phyloP scores from a whole-genome alignment of 2,888 invertebrate genomes.

The Julus scanicus region DNA sequence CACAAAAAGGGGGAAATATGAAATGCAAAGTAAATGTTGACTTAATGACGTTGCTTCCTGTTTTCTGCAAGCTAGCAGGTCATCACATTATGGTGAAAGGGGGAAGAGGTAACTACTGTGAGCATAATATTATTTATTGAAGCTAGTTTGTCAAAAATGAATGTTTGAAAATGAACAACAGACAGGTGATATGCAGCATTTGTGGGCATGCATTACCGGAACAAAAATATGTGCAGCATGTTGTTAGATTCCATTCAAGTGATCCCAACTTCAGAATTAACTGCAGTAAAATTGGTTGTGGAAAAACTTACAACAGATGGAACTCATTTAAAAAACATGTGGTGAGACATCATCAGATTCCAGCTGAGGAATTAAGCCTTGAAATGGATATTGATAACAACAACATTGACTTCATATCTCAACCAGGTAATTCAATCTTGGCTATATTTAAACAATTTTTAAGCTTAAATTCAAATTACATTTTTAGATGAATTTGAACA shows the following conservation, averaged over 20 bases:
- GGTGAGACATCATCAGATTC: neutral
- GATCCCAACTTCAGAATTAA: neutral
- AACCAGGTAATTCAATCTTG: neutral
- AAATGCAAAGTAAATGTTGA: too few species aligned
- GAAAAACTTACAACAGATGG: neutral
- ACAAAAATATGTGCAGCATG: neutral
- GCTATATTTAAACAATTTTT: neutral
- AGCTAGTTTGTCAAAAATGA: too few species aligned
- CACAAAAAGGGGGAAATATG: too few species aligned
- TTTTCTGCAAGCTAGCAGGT: too few species aligned
- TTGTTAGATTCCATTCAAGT: neutral
- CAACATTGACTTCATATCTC: neutral
- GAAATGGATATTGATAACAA: neutral
- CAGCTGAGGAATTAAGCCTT: neutral
- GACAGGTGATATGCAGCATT: neutral
- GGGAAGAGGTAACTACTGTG: too few species aligned
- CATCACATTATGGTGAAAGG: too few species aligned
- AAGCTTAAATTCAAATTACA: neutral
- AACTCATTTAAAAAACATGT: conserved; percentile 6
- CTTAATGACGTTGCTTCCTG: too few species aligned
- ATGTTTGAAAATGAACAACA: too few species aligned
- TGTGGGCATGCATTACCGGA: neutral
- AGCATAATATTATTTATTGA: too few species aligned
- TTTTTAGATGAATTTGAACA: neutral
- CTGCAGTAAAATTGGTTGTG: neutral